Conservation (phyloP, 2,113 vertebrate species). For the Clupea harengus region DNA sequence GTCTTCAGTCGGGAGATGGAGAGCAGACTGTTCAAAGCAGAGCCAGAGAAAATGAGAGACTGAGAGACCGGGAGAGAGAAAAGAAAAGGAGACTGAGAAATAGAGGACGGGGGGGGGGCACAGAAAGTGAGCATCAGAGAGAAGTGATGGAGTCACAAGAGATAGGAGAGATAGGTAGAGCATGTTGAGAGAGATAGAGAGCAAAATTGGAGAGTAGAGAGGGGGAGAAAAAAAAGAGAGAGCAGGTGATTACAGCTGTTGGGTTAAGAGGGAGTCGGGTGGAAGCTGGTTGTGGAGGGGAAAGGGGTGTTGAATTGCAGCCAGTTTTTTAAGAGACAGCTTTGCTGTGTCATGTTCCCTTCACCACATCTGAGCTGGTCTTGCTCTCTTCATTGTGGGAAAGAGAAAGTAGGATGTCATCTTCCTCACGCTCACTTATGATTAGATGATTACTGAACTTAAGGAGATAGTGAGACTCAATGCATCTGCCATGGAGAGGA, state of each 20-base stretch:
- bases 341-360: not conserved
- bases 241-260: not conserved
- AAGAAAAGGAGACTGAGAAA: constrained; percentile 10
- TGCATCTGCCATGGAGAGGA: not conserved
- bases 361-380: not conserved
- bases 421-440: not conserved
- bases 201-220: not conserved
- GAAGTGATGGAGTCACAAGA: not conserved
- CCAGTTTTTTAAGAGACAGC: constrained; percentile 24
- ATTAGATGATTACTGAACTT: not conserved
- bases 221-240: not conserved
- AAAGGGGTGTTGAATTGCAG: constrained; percentile 6
- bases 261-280: not conserved
- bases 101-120: not conserved
- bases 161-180: not conserved
- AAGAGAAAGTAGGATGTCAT: not conserved
- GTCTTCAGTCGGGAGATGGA: too few relatives aligned
- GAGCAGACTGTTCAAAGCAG: too few relatives aligned
- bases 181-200: not conserved
- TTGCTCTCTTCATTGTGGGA: not conserved
- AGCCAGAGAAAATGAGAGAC: not conserved
- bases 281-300: too few relatives aligned
- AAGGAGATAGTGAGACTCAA: not conserved
- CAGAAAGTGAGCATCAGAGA: not conserved
- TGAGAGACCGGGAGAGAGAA: not conserved